phyloP scores from a whole-genome alignment of 2,113 vertebrate species.

The Cinclus cinclus region DNA sequence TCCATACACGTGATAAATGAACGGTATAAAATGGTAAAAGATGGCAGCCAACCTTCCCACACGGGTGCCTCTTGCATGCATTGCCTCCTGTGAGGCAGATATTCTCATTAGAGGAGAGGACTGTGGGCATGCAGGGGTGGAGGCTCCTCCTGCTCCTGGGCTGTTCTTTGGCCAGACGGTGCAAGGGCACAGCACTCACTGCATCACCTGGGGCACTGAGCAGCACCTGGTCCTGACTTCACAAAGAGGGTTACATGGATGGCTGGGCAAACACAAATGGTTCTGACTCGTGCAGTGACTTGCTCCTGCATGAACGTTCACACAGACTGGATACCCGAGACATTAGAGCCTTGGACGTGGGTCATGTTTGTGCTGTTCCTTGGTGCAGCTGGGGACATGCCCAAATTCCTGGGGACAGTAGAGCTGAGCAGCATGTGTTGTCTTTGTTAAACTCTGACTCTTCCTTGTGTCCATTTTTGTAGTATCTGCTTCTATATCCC shows the following conservation, averaged over 20 bases:
- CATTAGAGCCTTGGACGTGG: rapidly evolving
- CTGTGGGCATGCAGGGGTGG: not conserved
- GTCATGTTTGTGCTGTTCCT: not conserved
- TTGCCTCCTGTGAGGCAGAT: not conserved
- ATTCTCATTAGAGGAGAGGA: not conserved
- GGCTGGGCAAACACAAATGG: not conserved
- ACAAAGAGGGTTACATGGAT: not conserved
- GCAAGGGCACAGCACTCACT: not conserved
- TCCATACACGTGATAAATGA: not conserved
- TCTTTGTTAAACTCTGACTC: not conserved
- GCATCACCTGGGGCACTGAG: not conserved
- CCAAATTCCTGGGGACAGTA: not conserved
- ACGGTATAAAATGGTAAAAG: not conserved
- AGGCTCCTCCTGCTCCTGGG: not conserved
- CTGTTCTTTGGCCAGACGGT: not conserved
- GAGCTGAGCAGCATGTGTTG: not conserved
- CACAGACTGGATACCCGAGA: rapidly evolving
- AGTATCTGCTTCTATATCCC: not conserved
- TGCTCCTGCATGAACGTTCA: not conserved
- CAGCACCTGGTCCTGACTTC: conserved; percentile 16
- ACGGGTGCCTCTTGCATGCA: not conserved
- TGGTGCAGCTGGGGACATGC: not conserved
- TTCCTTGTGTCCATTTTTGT: not conserved
- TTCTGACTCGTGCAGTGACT: not conserved
- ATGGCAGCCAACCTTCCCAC: not conserved